These are phyloP conservation scores for Andrena bucephala DNA, from an alignment of 2,888 invertebrate species.

Conservation along the genomic window DNA sequence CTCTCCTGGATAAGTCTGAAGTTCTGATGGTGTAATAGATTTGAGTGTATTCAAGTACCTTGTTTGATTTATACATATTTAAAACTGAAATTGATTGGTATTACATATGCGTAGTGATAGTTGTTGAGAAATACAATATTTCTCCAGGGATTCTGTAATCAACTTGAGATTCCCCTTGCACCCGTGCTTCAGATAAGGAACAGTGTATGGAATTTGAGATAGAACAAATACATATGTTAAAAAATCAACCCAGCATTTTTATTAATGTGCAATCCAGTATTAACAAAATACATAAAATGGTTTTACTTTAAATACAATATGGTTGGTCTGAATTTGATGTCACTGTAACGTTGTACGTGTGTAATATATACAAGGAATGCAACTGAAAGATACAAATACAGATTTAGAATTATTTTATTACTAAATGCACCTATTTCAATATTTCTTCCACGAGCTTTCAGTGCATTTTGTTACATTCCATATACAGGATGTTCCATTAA, in stretches of 20 bases:
- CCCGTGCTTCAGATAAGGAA: not conserved
- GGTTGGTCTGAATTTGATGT: too few species aligned
- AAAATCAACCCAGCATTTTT: not conserved
- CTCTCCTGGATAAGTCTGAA: not conserved
- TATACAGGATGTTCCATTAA: too few species aligned
- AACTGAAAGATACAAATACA: too few species aligned
- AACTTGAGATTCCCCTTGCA: slow-evolving; percentile 1
- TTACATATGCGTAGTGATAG: not conserved
- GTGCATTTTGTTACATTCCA: too few species aligned
- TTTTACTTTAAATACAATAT: too few species aligned
- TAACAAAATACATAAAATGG: not conserved
- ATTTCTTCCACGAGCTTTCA: too few species aligned
- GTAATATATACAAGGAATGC: too few species aligned
- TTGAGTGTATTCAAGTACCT: not conserved
- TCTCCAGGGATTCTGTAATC: not conserved
- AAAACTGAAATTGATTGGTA: not conserved
- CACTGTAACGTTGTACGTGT: not conserved
- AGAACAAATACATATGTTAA: not conserved
- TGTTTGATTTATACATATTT: not conserved
- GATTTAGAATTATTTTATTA: too few species aligned
- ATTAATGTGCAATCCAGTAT: not conserved
- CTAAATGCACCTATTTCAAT: not conserved
- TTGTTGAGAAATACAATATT: not conserved
- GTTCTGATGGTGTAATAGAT: not conserved
- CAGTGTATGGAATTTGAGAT: not conserved